Evolutionary conservation across 2,888 invertebrate species (phyloP), one percentile per base, ranked within the genome.

Genomic region (Sphaerolaimus hirsutus): DNA sequence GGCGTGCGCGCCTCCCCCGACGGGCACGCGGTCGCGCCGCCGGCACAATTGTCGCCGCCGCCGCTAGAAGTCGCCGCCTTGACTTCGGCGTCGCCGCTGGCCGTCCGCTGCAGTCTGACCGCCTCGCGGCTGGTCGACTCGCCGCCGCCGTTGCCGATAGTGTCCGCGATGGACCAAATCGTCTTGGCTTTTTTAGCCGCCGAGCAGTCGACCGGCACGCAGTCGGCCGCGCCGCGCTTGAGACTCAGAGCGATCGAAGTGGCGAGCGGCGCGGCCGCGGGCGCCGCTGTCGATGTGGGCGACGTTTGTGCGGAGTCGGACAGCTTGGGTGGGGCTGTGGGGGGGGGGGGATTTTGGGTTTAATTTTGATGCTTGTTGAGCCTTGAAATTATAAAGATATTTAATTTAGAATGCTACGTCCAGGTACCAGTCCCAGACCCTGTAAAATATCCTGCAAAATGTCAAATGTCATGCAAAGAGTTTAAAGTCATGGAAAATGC

Each of bases 111-210:
- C 10, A n/a, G 7, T 17, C 21, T 37, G 37, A 4, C 10, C 12
- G 23, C 41, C 5, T 3, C 4, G 32, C n/a, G n/a, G 35, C 4
- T n/a, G 44, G 32, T 37, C 10, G 5, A 4, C 12, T 37, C 4
- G n/a, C 21, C n/a, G n/a, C 21, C 4, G 37, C 21, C 4, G 10
- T 17, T 24, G 43, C n/a, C 21, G 40, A 41, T 35, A 4, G 49
- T 49, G 14, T 49, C 49, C 17, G 49, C 49, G 23, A 49, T 49
- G 17, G 49, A 49, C 49, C 49, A 49, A 21, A 49, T 49, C n/a
- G n/a, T n/a, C 36, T 49, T 49, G n/a, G 47, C 44, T 24, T 45
- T 45, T 36, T 48, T 48, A 2, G 24, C 40, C 19, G 24, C 24
- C n/a, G 40, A 17, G n/a, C 44, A 38, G 14, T 23, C 26, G 26